Evolutionary conservation across 2,113 vertebrate species (phyloP).

Genomic region (Stegastes partitus): DNA sequence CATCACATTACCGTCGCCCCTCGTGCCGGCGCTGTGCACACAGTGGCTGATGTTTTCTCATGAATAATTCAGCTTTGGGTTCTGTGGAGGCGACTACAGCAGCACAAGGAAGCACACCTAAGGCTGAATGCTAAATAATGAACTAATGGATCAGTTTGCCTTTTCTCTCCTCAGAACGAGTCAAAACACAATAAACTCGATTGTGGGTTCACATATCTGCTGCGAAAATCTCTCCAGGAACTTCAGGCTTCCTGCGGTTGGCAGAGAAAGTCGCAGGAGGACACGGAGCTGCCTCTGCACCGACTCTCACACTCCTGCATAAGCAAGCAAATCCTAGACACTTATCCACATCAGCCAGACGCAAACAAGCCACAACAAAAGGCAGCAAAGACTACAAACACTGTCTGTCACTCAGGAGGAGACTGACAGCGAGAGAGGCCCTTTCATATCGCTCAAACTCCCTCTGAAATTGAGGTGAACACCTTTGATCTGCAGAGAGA

Average conservation of each 20-base stretch:
- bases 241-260: constrained; percentile 11
- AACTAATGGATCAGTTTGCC: constrained; percentile 33
- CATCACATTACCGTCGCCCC: constrained; percentile 21
- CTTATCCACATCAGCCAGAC: constrained; percentile 55
- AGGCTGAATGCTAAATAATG: constrained; percentile 37
- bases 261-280: constrained; percentile 30
- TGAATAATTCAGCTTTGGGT: constrained; percentile 65
- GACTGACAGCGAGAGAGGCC: constrained; percentile 36
- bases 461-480: constrained; percentile 78
- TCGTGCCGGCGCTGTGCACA: constrained; percentile 30
- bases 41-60: constrained; percentile 38
- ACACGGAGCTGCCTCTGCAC: not conserved
- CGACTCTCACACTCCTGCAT: not conserved
- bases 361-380: constrained; percentile 59
- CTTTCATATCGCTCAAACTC: constrained; percentile 59
- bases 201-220: constrained; percentile 4
- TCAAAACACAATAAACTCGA: constrained; percentile 37
- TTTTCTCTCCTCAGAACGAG: constrained; percentile 13
- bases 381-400: constrained; percentile 51
- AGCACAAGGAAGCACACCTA: constrained; percentile 28
- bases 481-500: constrained; percentile 71
- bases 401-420: constrained; percentile 59
- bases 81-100: constrained; percentile 20
- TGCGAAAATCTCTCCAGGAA: constrained; percentile 39
- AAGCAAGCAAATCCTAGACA: constrained; percentile 29